Evolutionary conservation across 2,888 invertebrate genomes (phyloP), one percentile per base, ranked within the genome.

Genomic region (Acrobasis repandana): DNA sequence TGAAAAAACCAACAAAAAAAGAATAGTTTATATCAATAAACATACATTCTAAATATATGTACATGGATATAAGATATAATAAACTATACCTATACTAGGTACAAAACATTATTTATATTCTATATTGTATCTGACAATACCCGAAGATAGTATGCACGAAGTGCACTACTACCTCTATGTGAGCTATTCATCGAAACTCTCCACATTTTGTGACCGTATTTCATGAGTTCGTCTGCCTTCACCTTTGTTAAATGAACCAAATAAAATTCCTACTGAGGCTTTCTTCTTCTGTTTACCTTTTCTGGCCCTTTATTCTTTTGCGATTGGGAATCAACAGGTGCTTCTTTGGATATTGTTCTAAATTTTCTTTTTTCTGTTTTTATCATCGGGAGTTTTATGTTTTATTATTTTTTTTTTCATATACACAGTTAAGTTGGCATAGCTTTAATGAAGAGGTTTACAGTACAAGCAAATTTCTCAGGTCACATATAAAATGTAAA

Each of bases 191-290:
- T 43, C n/a, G 14, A n/a, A 6, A 43, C 14, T 43, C 43, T 11
- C 14, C n/a, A 14, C 4, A 14, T 43, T 43, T 43, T 43, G 43
- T n/a, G 43, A 43, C 11, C 70, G 72, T 77, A 73, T 51, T 80
- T 76, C 71, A 74, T 67, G 62, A 71, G 64, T 66, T 72, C 43
- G 46, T 59, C 43, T 63, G 61, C 61, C 63, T 70, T 67, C 65
- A 77, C 74, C 75, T 79, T 75, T 80, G 76, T 76, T 74, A 71
- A 83, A 81, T 81, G 82, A 81, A 81, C 77, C 80, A 69, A 76
- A 76, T 75, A 72, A 74, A 75, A 75, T 76, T 72, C 75, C 67
- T 60, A 58, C 62, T 33, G 46, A 59, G 67, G 67, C 67, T 70
- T 69, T 74, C 74, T 74, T 74, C 66, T 60, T 61, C 65, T 75